Percentiles rank a stretch among this genome's conserved stretches.
Evolutionary conservation across 1,140 invertebrate genomes (phyloP).

Genomic region (Zaprionus africanus): DNA sequence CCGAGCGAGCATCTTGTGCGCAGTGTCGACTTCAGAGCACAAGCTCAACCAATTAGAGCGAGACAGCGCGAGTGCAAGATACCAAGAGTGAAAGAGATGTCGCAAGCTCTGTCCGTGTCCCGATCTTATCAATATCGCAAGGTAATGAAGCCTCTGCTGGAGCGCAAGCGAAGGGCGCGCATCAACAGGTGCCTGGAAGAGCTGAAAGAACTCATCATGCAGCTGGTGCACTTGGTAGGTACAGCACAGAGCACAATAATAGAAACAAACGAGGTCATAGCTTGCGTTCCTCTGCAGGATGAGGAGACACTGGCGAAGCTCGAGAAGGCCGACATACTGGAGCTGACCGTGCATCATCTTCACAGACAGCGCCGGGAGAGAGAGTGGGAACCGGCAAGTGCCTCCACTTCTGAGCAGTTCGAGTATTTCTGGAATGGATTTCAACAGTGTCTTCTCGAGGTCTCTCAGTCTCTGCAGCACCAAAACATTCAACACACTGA

Average conservation of each 20-base stretch:
- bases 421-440: constrained; percentile 37
- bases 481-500: constrained; percentile 1
- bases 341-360: constrained; percentile 93
- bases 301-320: constrained; percentile 90
- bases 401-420: neutral
- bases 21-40: neutral
- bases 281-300: constrained; percentile 84
- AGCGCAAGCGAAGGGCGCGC: constrained; percentile 93
- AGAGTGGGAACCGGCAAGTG: neutral
- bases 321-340: constrained; percentile 96
- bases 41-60: neutral
- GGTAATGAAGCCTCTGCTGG: constrained; percentile 92
- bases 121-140: constrained; percentile 87
- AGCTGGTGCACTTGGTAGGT: constrained; percentile 85
- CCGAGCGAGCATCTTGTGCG: constrained; percentile 4
- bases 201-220: constrained; percentile 92
- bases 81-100: neutral
- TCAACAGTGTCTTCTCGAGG: constrained; percentile 35
- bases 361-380: constrained; percentile 86
- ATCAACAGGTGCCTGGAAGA: constrained; percentile 95
- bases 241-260: neutral
- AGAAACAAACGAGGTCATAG: neutral
- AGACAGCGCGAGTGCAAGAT: neutral
- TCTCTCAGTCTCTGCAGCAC: constrained; percentile 17
- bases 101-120: constrained; percentile 57